These are phyloP conservation scores for Drosophila lacteicornis DNA, from an alignment of 1,140 invertebrate genomes.

Conservation along the genomic window DNA sequence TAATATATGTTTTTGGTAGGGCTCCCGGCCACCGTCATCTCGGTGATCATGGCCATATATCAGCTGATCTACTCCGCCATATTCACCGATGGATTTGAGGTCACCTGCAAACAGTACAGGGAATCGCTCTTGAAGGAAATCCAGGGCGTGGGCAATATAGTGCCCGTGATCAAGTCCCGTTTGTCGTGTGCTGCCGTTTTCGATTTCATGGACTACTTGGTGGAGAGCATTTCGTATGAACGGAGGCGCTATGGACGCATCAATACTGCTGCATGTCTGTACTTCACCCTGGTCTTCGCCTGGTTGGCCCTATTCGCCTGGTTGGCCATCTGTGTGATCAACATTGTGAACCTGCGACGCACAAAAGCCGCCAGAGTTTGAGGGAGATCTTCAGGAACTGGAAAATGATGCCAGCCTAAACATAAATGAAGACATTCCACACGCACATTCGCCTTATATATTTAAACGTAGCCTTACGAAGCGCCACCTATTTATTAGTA, in stretches of 20 bases:
- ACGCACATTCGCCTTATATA: constrained; percentile 49
- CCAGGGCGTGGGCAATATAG: constrained; percentile 86
- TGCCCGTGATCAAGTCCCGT: constrained; percentile 87
- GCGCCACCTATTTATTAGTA: constrained; percentile 67
- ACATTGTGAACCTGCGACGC: constrained; percentile 86
- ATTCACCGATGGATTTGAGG: constrained; percentile 88
- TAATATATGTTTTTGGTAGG: constrained; percentile 24
- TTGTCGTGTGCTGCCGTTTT: constrained; percentile 88
- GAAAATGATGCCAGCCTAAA: background rate
- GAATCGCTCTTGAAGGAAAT: constrained; percentile 87
- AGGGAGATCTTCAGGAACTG: background rate
- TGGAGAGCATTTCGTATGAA: constrained; percentile 86
- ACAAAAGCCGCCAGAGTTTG: constrained; percentile 67
- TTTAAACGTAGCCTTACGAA: constrained; percentile 45
- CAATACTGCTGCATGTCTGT: constrained; percentile 87
- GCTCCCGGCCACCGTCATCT: constrained; percentile 86
- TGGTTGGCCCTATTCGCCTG: constrained; percentile 87
- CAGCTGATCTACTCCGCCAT: constrained; percentile 87
- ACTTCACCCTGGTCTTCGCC: constrained; percentile 86
- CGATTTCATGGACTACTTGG: constrained; percentile 91
- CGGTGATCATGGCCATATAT: constrained; percentile 87
- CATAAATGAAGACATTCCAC: constrained; percentile 1
- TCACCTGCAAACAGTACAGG: constrained; percentile 89
- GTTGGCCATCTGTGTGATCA: constrained; percentile 86
- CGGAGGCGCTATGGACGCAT: constrained; percentile 87